These are phyloP conservation scores for Apteryx owenii DNA, from an alignment of 2,113 vertebrate genomes.

Conservation along the genomic window DNA sequence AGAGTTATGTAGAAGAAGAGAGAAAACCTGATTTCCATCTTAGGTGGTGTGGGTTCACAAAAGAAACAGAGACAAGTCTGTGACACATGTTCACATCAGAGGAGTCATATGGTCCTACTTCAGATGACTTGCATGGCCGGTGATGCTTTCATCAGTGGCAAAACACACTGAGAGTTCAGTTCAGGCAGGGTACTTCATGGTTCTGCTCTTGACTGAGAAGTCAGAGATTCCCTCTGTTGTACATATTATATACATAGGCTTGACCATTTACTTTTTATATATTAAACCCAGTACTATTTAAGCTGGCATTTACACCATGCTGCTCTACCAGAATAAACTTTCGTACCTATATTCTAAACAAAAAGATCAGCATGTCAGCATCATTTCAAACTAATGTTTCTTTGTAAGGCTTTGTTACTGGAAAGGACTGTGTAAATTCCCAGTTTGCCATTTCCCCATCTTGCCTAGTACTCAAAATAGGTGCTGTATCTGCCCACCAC, in stretches of 20 bases:
- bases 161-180: background rate
- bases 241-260: background rate
- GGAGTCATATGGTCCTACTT: background rate
- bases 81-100: background rate
- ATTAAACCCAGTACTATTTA: background rate
- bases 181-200: accelerated
- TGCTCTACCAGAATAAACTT: slow-evolving; percentile 4
- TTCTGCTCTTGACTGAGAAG: background rate
- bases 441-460: background rate
- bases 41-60: background rate
- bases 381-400: background rate
- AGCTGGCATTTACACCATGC: background rate
- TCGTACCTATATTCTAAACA: background rate
- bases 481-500: background rate
- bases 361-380: background rate
- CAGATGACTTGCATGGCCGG: accelerated
- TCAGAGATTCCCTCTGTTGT: background rate
- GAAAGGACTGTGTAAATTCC: background rate
- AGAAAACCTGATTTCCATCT: background rate
- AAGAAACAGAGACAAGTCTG: background rate
- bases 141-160: background rate
- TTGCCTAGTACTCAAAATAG: background rate
- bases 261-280: background rate
- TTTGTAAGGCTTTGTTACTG: background rate
- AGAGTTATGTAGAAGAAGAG: background rate